Conservation (phyloP, 2,888 invertebrate species). For the Sabatieria punctata region DNA sequence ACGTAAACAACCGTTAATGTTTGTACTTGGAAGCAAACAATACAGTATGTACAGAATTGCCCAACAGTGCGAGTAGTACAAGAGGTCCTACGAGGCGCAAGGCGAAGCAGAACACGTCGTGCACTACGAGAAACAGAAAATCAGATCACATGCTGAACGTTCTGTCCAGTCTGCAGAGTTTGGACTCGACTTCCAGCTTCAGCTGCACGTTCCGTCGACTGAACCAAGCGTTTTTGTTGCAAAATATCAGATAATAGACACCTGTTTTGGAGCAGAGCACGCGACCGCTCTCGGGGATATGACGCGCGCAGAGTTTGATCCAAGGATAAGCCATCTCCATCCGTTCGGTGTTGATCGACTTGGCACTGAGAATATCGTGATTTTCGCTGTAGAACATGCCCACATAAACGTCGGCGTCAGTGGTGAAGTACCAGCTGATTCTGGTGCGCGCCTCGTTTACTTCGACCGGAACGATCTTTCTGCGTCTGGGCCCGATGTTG, state of each 20-base stretch:
- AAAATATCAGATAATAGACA: slow-evolving; percentile 17
- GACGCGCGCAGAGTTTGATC: slow-evolving; percentile 23
- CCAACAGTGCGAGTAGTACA: no score
- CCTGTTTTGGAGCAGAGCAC: slow-evolving; percentile 17
- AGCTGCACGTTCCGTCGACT: slow-evolving; percentile 11
- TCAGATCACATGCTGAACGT: background rate
- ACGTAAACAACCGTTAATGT: no score
- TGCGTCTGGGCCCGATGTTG: slow-evolving; percentile 20
- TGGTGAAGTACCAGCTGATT: slow-evolving; percentile 26
- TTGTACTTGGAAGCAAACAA: no score
- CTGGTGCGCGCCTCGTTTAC: slow-evolving; percentile 14
- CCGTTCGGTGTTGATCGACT: slow-evolving; percentile 16
- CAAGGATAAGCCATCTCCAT: slow-evolving; percentile 28
- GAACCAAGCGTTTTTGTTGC: slow-evolving; percentile 27
- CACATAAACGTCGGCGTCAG: slow-evolving; percentile 27
- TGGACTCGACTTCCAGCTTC: background rate
- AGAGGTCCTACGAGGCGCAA: no score
- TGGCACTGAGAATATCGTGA: slow-evolving; percentile 8
- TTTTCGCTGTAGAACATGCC: slow-evolving; percentile 22
- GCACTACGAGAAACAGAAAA: background rate
- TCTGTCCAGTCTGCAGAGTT: background rate
- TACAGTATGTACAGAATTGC: no score
- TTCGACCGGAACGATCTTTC: slow-evolving; percentile 17
- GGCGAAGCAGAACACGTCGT: no score
- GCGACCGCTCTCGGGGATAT: slow-evolving; percentile 26